These are phyloP conservation scores for Hetaerina americana DNA, from an alignment of 1,140 invertebrate species.

Conservation along the genomic window DNA sequence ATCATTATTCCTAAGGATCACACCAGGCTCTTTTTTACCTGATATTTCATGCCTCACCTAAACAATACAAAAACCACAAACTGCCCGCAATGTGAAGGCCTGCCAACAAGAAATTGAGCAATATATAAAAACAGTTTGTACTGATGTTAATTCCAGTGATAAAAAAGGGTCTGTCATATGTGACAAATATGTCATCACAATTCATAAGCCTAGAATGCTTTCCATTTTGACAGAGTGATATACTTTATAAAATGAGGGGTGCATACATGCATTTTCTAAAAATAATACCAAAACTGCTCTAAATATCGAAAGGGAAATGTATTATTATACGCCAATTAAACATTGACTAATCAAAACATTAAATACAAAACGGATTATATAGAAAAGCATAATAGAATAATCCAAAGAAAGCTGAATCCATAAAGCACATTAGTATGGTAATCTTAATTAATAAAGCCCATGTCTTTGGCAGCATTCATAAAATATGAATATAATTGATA, in stretches of 20 bases:
- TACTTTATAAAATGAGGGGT: too few relatives aligned
- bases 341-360: too few relatives aligned
- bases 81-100: background rate
- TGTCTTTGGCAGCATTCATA: background rate
- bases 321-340: too few relatives aligned
- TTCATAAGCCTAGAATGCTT: background rate
- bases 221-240: too few relatives aligned
- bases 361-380: too few relatives aligned
- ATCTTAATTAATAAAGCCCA: too few relatives aligned
- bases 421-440: background rate
- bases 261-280: too few relatives aligned
- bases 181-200: background rate
- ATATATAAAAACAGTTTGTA: slow-evolving; percentile 1
- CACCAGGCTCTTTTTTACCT: background rate
- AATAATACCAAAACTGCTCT: too few relatives aligned
- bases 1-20: background rate
- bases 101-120: background rate
- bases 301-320: background rate
- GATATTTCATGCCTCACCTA: background rate
- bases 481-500: background rate
- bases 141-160: background rate
- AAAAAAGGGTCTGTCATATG: background rate
- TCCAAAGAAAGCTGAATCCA: background rate
- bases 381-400: background rate
- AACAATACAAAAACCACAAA: background rate